Conservation (phyloP, 1,140 invertebrate species). For the Cydia amplana region DNA sequence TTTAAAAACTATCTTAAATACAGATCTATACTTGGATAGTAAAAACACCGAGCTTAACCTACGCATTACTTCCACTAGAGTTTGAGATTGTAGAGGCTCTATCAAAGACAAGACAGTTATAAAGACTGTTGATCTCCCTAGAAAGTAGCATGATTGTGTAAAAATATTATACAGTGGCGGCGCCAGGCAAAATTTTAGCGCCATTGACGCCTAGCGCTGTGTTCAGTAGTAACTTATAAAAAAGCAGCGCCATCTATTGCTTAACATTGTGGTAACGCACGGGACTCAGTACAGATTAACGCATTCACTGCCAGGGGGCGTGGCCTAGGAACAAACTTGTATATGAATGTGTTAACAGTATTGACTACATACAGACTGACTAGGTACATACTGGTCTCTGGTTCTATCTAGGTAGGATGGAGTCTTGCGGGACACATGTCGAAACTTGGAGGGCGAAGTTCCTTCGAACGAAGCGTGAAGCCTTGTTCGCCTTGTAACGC, state of each 20-base stretch:
- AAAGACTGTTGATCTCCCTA: background rate
- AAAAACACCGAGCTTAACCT: constrained; percentile 2
- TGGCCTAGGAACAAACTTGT: no score
- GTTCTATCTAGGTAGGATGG: constrained; percentile 1
- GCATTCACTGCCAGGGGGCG: no score
- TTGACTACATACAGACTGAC: no score
- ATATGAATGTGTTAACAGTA: no score
- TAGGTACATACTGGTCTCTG: background rate
- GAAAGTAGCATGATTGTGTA: background rate
- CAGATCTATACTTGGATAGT: background rate
- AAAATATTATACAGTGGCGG: no score
- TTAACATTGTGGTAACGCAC: background rate
- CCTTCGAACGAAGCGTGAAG: constrained; percentile 18
- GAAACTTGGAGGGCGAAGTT: constrained; percentile 25
- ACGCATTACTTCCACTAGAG: constrained; percentile 23
- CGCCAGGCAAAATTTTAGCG: no score
- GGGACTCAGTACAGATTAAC: background rate
- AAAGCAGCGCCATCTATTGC: no score
- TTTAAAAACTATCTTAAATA: background rate
- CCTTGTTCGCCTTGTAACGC: constrained; percentile 24
- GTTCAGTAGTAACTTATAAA: no score
- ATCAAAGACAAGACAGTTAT: background rate
- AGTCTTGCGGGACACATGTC: constrained; percentile 32
- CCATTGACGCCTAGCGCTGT: no score
- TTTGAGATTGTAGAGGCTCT: background rate